Percentiles rank a stretch among this genome's conserved stretches.
phyloP scores from a whole-genome alignment of 2,888 invertebrate species.

The Perizoma flavofasciatum region DNA sequence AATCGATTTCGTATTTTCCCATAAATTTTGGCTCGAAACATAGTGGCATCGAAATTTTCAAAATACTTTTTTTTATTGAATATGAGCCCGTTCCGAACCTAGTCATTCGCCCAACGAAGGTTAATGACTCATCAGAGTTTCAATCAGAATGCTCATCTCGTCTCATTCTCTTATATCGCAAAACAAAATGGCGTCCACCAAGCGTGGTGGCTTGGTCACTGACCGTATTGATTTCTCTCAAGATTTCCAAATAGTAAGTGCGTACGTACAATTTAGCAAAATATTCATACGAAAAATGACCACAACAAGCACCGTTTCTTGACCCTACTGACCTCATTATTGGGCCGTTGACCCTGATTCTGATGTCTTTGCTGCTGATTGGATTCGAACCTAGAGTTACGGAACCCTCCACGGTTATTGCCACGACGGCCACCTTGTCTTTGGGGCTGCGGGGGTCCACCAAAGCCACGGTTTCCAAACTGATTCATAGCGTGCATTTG shows the following conservation, averaged over 20 bases:
- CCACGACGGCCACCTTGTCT: constrained; percentile 72
- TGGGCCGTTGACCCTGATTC: constrained; percentile 69
- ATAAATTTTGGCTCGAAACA: too few relatives aligned
- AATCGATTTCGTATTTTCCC: too few relatives aligned
- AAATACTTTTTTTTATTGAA: too few relatives aligned
- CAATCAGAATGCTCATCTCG: too few relatives aligned
- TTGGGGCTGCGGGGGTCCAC: constrained; percentile 78
- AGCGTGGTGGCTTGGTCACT: background rate
- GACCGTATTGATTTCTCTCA: too few relatives aligned
- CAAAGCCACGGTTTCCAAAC: constrained; percentile 76
- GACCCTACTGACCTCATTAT: constrained; percentile 47
- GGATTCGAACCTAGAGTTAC: constrained; percentile 75
- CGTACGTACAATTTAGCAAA: too few relatives aligned
- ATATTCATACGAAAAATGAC: background rate
- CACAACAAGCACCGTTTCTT: constrained; percentile 8
- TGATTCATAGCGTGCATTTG: constrained; percentile 78
- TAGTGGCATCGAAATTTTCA: too few relatives aligned
- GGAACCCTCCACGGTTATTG: constrained; percentile 66
- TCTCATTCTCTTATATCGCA: constrained; percentile 15
- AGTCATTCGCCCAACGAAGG: too few relatives aligned
- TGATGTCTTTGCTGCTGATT: constrained; percentile 52
- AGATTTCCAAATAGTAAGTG: too few relatives aligned
- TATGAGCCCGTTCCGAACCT: too few relatives aligned
- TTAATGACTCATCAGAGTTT: too few relatives aligned
- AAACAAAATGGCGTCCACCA: constrained; percentile 43